Base-by-base conservation (phyloP, 1,140 invertebrate genomes). In the Nephila pilipes region DNA sequence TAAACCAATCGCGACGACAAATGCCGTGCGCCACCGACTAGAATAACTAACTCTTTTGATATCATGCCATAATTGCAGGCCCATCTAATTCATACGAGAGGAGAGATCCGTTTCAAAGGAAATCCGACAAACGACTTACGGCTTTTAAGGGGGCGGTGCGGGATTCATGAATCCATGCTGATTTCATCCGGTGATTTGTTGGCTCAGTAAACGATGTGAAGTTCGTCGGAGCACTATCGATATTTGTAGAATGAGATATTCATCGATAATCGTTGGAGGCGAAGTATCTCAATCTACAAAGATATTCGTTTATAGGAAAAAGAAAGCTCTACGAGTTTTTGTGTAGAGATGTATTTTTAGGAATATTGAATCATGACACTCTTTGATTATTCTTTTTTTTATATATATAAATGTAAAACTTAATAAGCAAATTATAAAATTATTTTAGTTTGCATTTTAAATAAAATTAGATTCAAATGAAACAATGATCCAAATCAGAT, bases 1-100 rank as follows among this genome's bases (percentile, higher is more conserved):
- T 91, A 91, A 91, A 85, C 80, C 90, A 91, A 91, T 91, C 57
- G 80, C 79, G 58, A 91, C 90, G 90, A 91, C 90, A 91, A 91
- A 91, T 90, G 89, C 69, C 87, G 57, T 46, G 58, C 36, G 85
- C 85, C 75, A 90, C 57, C 79, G 90, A 83, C 75, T 57, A 90
- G 54, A 90, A 90, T 89, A 89, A 89, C 58, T 32, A 80, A 81
- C 88, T 58, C 90, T 91, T 85, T 81, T 91, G 58, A 85, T 83
- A 36, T 22, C 25, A 90, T 81, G 89, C 25, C 38, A n/a, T 91
- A 91, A 91, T 91, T 91, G 90, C 90, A 25, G 58, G 20, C 36
- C 38, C 85, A 54, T 79, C n/a, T 90, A 90, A 90, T 83, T 90
- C 46, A 46, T 46, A 46, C 46, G 46, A 46, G 46, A 8, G n/a